Percentiles rank a stretch among this genome's conserved stretches.
These are phyloP conservation scores for Phoxinus dragarum DNA, from an alignment of 2,797 vertebrate species.

Conservation along the genomic window DNA sequence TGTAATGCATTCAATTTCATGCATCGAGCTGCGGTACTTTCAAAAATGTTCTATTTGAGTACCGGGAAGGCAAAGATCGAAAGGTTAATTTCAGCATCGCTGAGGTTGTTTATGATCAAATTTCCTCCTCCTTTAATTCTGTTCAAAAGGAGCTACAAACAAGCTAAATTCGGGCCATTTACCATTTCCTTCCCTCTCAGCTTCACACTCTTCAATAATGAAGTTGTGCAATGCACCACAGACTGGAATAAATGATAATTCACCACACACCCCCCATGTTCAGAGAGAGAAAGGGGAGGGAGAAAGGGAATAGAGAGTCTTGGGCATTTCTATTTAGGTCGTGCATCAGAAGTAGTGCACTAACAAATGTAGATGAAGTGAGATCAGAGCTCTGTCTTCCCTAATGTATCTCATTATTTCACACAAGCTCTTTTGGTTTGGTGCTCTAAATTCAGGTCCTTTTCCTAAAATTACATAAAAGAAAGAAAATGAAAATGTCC, in stretches of 20 bases:
- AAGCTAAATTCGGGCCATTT: constrained; percentile 2
- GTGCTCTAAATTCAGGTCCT: constrained; percentile 5
- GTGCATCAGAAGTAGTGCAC: constrained; percentile 67
- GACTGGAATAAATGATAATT: constrained; percentile 65
- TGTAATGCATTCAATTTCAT: neutral
- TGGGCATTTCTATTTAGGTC: constrained; percentile 80
- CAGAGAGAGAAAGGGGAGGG: constrained; percentile 22
- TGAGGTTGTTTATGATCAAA: neutral
- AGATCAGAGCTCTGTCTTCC: constrained; percentile 62
- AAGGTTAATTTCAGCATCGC: neutral
- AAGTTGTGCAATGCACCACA: constrained; percentile 45
- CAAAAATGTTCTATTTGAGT: neutral
- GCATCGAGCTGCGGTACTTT: neutral
- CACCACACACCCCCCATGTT: constrained; percentile 19
- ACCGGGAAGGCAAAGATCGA: neutral
- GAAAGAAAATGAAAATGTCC: no score
- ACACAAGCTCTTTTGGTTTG: constrained; percentile 62
- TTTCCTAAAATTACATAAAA: constrained; percentile 20
- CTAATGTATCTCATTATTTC: constrained; percentile 65
- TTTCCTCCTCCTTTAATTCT: neutral
- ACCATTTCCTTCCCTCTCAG: constrained; percentile 3
- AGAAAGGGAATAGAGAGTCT: constrained; percentile 61
- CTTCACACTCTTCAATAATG: constrained; percentile 64
- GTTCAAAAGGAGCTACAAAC: constrained; percentile 8
- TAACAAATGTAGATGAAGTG: constrained; percentile 63